Evolutionary conservation across 1,140 invertebrate species (phyloP).

Genomic region (Belonocnema kinseyi): DNA sequence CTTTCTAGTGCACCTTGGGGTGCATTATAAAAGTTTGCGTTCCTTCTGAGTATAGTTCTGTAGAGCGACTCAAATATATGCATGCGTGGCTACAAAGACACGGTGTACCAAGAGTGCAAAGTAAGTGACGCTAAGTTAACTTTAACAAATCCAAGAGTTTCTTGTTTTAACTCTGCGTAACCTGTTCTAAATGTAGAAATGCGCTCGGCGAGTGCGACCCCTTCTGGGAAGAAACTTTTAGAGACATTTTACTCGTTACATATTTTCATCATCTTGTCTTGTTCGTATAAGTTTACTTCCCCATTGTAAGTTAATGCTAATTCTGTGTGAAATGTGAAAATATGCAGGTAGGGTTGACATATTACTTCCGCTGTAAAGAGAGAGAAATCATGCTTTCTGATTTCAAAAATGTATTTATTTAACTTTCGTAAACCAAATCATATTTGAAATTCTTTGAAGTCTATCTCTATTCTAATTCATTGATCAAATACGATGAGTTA

Average conservation of each 20-base stretch:
- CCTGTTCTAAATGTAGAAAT: constrained; percentile 8
- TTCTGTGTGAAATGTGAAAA: too few species aligned
- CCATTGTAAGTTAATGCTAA: too few species aligned
- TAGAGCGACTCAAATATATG: constrained; percentile 23
- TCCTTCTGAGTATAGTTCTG: background rate
- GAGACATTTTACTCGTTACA: background rate
- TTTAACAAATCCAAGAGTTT: constrained; percentile 8
- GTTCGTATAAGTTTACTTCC: background rate
- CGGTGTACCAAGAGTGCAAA: constrained; percentile 8
- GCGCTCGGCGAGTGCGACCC: background rate
- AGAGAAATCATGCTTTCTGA: too few species aligned
- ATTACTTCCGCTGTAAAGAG: too few species aligned
- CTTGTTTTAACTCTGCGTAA: constrained; percentile 7
- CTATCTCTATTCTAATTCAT: too few species aligned
- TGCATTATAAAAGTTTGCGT: constrained; percentile 28
- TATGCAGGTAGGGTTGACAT: too few species aligned
- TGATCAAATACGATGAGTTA: too few species aligned
- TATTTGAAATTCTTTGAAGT: too few species aligned
- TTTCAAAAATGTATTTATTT: too few species aligned
- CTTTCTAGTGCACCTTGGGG: background rate
- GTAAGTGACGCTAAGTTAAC: constrained; percentile 28
- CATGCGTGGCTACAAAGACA: constrained; percentile 16
- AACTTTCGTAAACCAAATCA: too few species aligned
- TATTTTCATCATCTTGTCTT: background rate
- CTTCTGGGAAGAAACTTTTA: background rate